phyloP scores from a whole-genome alignment of 2,888 invertebrate genomes.

The Drosophila nr. perissopoda region DNA sequence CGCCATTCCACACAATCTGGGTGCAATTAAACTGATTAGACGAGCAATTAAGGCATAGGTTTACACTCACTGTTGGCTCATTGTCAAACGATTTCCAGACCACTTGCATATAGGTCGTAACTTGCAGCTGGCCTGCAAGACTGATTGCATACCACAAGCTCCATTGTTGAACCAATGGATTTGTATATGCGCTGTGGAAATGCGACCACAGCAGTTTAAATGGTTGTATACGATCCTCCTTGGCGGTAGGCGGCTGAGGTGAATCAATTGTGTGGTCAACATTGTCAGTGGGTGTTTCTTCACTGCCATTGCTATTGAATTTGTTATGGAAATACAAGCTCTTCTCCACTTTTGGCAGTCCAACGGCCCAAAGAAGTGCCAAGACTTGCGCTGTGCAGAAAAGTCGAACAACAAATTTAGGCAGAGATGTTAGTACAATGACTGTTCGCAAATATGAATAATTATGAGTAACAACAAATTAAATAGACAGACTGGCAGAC shows the following conservation, averaged over 20 bases:
- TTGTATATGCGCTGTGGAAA: constrained; percentile 87
- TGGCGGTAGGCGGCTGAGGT: background rate
- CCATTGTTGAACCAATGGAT: constrained; percentile 89
- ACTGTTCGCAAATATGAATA: background rate
- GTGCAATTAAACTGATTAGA: background rate
- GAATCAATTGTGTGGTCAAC: background rate
- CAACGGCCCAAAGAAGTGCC: constrained; percentile 88
- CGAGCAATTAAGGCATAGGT: background rate
- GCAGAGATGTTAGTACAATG: background rate
- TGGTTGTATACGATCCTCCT: constrained; percentile 32
- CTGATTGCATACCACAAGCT: constrained; percentile 91
- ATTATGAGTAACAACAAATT: background rate
- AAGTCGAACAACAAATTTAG: background rate
- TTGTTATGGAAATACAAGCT: constrained; percentile 88
- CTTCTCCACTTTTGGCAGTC: constrained; percentile 87
- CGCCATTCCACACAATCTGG: constrained; percentile 88
- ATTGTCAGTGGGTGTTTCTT: constrained; percentile 12
- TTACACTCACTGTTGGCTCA: constrained; percentile 75
- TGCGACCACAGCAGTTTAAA: constrained; percentile 86
- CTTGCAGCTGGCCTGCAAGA: constrained; percentile 90
- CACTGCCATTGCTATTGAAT: background rate
- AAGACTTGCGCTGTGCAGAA: constrained; percentile 86
- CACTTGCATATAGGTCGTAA: constrained; percentile 89
- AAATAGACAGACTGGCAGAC: background rate
- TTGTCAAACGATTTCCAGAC: constrained; percentile 88